Evolutionary conservation across 2,113 vertebrate species (phyloP).

Genomic region (Antennarius striatus): DNA sequence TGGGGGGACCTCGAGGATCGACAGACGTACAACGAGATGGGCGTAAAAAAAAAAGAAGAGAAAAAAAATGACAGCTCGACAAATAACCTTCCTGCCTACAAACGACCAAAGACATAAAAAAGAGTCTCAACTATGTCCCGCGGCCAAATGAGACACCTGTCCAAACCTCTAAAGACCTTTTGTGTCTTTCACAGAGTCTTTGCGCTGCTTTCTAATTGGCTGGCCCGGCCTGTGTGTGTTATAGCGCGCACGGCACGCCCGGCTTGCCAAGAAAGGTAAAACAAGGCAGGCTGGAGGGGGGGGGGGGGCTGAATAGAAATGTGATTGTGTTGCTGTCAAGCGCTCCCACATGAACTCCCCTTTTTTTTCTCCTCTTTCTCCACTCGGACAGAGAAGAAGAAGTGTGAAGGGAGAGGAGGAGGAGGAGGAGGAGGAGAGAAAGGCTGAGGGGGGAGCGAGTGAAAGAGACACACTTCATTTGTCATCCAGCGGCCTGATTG

Average conservation of each 20-base stretch:
- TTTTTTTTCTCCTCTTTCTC: constrained; percentile 52
- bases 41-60: constrained; percentile 10
- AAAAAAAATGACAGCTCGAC: constrained; percentile 58
- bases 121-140: constrained; percentile 60
- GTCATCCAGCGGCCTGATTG: constrained; percentile 99
- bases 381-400: constrained; percentile 89
- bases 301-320: constrained; percentile 95
- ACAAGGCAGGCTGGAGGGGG: constrained; percentile 85
- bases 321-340: constrained; percentile 99
- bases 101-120: constrained; percentile 46
- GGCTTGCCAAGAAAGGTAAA: constrained; percentile 90
- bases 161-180: constrained; percentile 93
- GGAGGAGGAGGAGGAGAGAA: constrained; percentile 53
- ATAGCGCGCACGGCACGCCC: constrained; percentile 83
- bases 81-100: constrained; percentile 69
- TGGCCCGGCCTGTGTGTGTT: constrained; percentile 76
- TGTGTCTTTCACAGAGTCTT: constrained; percentile 98
- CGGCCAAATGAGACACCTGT: constrained; percentile 88
- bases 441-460: constrained; percentile 78
- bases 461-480: constrained; percentile 99
- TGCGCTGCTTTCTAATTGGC: constrained; percentile 94
- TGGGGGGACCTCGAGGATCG: constrained; percentile 34
- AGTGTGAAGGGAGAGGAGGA: constrained; percentile 77
- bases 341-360: constrained; percentile 97
- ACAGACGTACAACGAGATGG: constrained; percentile 42